Evolutionary conservation across 2,113 vertebrate genomes (phyloP).

Genomic region (Marmota flaviventris): DNA sequence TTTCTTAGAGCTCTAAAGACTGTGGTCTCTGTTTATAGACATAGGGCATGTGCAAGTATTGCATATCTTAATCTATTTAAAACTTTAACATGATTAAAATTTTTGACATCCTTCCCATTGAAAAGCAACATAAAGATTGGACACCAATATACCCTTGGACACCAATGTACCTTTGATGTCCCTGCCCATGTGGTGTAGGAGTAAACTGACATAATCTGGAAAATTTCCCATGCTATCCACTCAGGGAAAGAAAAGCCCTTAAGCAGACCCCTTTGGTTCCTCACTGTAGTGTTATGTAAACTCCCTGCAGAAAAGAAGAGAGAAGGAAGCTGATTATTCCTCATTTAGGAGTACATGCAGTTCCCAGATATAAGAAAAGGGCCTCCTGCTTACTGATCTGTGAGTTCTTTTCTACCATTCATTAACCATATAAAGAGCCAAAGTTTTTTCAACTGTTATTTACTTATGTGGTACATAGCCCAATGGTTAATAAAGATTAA

Average conservation of each 20-base stretch:
- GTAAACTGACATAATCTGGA: background rate
- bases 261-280: background rate
- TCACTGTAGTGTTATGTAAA: background rate
- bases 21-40: background rate
- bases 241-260: background rate
- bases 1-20: background rate
- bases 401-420: background rate
- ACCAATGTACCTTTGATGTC: background rate
- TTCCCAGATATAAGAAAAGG: background rate
- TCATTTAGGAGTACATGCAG: background rate
- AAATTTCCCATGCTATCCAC: background rate
- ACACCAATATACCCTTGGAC: background rate
- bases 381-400: background rate
- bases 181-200: background rate
- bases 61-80: background rate
- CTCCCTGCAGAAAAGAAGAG: slow-evolving; percentile 10
- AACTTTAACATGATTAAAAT: slow-evolving; percentile 23
- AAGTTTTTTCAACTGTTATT: background rate
- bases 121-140: background rate
- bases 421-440: slow-evolving; percentile 16
- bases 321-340: background rate
- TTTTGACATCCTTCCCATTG: slow-evolving; percentile 22
- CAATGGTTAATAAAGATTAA: slow-evolving; percentile 37
- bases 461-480: background rate
- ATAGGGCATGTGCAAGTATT: background rate